These are phyloP conservation scores for Pseudoips prasinana DNA, from an alignment of 2,888 invertebrate species.

Conservation along the genomic window DNA sequence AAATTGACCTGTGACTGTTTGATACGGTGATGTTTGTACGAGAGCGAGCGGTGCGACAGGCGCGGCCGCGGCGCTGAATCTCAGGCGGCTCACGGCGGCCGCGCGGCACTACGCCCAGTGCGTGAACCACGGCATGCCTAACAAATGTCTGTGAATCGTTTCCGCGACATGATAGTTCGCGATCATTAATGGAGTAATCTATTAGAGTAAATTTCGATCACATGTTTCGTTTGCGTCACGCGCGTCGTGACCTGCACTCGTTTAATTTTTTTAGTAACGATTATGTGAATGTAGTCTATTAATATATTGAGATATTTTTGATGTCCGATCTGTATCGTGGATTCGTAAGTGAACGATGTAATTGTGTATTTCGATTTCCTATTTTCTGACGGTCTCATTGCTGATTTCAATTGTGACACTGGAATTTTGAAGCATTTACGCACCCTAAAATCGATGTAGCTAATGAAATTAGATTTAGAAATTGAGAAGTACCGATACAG, in stretches of 20 bases:
- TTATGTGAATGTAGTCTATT: conserved; percentile 71
- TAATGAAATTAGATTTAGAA: conserved; percentile 73
- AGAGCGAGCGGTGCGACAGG: conserved; percentile 53
- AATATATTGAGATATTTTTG: conserved; percentile 76
- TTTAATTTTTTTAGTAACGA: conserved; percentile 59
- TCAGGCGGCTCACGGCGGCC: conserved; percentile 42
- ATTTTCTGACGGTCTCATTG: conserved; percentile 62
- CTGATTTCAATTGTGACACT: conserved; percentile 60
- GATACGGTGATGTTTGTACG: conserved; percentile 44
- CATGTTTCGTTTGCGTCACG: conserved; percentile 50
- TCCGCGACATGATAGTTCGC: conserved; percentile 41
- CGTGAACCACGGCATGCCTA: conserved; percentile 31
- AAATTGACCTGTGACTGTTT: conserved; percentile 65
- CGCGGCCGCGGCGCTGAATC: conserved; percentile 61
- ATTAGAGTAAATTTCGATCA: conserved; percentile 55
- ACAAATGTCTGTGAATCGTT: conserved; percentile 37
- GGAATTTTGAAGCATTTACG: conserved; percentile 77
- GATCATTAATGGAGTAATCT: conserved; percentile 45
- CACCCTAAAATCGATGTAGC: conserved; percentile 72
- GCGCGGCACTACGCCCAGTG: conserved; percentile 15
- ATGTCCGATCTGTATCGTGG: conserved; percentile 77
- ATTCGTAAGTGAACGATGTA: conserved; percentile 64
- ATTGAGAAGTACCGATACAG: conserved; percentile 76
- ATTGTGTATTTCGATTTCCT: conserved; percentile 67
- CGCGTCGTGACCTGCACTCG: conserved; percentile 50